Evolutionary conservation across 2,797 vertebrate species (phyloP).

Genomic region (Lacerta agilis): DNA sequence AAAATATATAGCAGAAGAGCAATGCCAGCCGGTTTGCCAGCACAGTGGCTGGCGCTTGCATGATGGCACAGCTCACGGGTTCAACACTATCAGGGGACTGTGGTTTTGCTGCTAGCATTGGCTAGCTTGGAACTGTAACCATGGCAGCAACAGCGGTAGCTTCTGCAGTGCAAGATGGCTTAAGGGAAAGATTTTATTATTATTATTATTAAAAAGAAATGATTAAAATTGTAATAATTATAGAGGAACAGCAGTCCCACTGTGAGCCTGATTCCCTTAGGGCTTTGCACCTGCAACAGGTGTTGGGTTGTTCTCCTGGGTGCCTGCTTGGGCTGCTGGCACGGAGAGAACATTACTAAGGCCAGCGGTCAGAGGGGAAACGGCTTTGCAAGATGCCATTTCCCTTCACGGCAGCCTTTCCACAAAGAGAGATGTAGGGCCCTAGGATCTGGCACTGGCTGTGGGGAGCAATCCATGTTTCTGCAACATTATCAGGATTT

Average conservation of each 20-base stretch:
- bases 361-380: background rate
- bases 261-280: constrained; percentile 43
- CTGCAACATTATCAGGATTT: constrained; percentile 52
- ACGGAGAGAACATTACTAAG: constrained; percentile 20
- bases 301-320: background rate
- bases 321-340: constrained; percentile 25
- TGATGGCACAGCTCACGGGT: background rate
- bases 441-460: constrained; percentile 63
- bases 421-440: constrained; percentile 53
- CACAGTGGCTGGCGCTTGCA: background rate
- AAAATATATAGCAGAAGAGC: background rate
- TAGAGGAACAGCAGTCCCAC: constrained; percentile 15
- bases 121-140: constrained; percentile 72
- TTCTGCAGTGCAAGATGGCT: constrained; percentile 61
- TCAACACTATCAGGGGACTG: background rate
- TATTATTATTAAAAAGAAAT: background rate
- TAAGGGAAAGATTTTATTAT: constrained; percentile 37
- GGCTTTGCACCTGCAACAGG: constrained; percentile 13
- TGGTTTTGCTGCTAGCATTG: background rate
- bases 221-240: constrained; percentile 54
- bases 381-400: background rate
- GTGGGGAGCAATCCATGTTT: constrained; percentile 76
- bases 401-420: constrained; percentile 29
- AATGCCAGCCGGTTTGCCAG: background rate
- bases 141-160: constrained; percentile 72